Conservation (phyloP, 2,888 invertebrate species). For the Acronicta leporina region DNA sequence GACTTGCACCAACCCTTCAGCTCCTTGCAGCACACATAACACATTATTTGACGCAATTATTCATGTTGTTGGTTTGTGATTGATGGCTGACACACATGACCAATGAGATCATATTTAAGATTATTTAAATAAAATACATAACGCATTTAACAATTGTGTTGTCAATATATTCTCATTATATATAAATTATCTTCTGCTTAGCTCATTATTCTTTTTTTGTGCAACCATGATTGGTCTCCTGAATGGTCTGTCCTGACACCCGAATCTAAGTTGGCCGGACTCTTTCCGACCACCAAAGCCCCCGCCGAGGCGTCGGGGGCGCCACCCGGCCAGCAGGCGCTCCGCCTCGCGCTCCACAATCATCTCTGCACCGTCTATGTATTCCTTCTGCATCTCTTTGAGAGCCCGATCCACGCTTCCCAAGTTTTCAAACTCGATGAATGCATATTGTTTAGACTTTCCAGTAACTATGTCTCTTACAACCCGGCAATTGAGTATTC, state of each 20-base stretch:
- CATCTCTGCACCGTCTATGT: slow-evolving; percentile 91
- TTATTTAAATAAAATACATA: background rate
- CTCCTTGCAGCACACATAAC: slow-evolving; percentile 73
- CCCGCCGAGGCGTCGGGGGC: slow-evolving; percentile 95
- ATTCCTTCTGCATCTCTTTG: slow-evolving; percentile 88
- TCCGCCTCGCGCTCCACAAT: slow-evolving; percentile 93
- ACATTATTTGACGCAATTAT: slow-evolving; percentile 67
- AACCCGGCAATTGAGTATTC: slow-evolving; percentile 90
- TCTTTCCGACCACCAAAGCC: slow-evolving; percentile 96
- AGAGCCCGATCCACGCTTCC: slow-evolving; percentile 90
- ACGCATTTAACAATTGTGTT: background rate
- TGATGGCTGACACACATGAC: slow-evolving; percentile 58
- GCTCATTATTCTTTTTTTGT: slow-evolving; percentile 34
- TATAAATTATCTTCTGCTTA: slow-evolving; percentile 14
- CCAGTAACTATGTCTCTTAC: slow-evolving; percentile 95
- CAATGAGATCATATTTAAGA: slow-evolving; percentile 58
- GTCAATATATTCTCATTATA: background rate
- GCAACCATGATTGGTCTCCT: slow-evolving; percentile 87
- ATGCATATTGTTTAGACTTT: slow-evolving; percentile 94
- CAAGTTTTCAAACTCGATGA: slow-evolving; percentile 93
- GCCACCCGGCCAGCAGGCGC: slow-evolving; percentile 93
- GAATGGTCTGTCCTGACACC: slow-evolving; percentile 94
- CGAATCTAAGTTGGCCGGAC: slow-evolving; percentile 96
- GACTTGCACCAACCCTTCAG: slow-evolving; percentile 78
- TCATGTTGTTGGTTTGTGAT: slow-evolving; percentile 50